Conservation (phyloP, 2,797 vertebrate genomes). For the Trachurus trachurus region DNA sequence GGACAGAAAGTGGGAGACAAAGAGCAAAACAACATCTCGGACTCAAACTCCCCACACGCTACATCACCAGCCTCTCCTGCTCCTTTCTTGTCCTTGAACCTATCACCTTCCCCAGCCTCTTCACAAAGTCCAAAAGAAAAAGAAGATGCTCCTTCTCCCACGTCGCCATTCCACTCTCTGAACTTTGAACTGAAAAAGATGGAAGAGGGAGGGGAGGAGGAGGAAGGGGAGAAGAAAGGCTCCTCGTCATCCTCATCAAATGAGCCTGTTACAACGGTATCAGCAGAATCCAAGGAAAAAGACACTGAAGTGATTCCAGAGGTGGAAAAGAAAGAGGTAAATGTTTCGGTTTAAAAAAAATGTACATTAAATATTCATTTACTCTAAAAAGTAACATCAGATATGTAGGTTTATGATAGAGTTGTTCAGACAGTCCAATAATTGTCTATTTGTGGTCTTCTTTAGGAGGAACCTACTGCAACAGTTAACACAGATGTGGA, state of each 20-base stretch:
- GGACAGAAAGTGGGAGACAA: conserved; percentile 77
- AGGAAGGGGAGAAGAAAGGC: conserved; percentile 44
- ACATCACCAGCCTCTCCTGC: conserved; percentile 74
- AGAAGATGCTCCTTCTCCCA: conserved; percentile 66
- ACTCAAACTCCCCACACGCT: conserved; percentile 70
- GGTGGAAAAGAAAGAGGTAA: conserved; percentile 64
- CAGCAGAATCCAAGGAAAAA: conserved; percentile 56
- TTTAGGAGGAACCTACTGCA: conserved; percentile 61
- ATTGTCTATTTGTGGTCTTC: conserved; percentile 29
- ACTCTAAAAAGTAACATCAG: not conserved
- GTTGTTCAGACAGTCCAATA: not conserved
- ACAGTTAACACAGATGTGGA: conserved; percentile 46
- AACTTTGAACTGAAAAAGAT: conserved; percentile 78
- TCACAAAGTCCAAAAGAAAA: conserved; percentile 73
- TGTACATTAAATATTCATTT: not conserved
- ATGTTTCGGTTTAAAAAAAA: not conserved
- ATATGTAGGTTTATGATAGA: not conserved
- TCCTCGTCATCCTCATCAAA: conserved; percentile 27
- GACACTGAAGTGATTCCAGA: conserved; percentile 29
- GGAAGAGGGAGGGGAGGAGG: conserved; percentile 50
- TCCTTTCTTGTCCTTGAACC: conserved; percentile 75
- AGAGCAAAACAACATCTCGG: conserved; percentile 71
- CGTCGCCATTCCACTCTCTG: conserved; percentile 71
- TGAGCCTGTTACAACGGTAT: conserved; percentile 24
- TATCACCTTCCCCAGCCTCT: conserved; percentile 79